Evolutionary conservation across 2,113 vertebrate species (phyloP).

Genomic region (Hystrix cristata): DNA sequence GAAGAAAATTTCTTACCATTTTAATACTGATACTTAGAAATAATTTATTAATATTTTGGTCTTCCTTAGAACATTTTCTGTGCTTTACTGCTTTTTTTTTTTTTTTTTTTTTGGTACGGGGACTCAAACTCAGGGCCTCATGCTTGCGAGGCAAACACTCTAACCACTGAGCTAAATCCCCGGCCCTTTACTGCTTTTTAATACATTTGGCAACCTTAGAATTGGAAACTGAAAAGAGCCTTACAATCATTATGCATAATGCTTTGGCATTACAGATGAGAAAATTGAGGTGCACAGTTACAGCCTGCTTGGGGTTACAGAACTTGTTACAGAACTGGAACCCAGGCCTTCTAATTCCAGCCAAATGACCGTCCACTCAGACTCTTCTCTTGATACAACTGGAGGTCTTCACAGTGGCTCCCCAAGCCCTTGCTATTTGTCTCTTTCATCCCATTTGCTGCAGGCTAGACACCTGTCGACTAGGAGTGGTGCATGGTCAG

Average conservation of each 20-base stretch:
- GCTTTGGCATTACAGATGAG: neutral
- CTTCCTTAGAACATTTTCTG: neutral
- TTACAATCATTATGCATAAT: neutral
- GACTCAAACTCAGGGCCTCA: too few relatives aligned
- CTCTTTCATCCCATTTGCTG: constrained; percentile 7
- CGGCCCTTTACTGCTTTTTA: neutral
- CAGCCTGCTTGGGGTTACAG: neutral
- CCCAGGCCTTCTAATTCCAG: neutral
- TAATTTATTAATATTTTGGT: neutral
- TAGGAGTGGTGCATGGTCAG: neutral
- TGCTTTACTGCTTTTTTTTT: neutral
- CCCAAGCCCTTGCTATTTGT: neutral
- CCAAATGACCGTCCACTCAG: neutral
- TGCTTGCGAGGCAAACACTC: too few relatives aligned
- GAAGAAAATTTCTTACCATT: constrained; percentile 33
- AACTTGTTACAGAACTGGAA: neutral
- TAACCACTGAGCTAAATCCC: too few relatives aligned
- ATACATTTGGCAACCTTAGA: neutral
- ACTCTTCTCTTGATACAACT: neutral
- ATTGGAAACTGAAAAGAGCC: neutral
- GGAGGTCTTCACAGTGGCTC: neutral
- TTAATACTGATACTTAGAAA: constrained; percentile 12
- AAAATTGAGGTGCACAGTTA: neutral
- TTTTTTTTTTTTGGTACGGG: too few relatives aligned
- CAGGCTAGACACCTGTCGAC: neutral